Evolutionary conservation across 1,140 invertebrate species (phyloP).

Genomic region (Berghia stephanieae): DNA sequence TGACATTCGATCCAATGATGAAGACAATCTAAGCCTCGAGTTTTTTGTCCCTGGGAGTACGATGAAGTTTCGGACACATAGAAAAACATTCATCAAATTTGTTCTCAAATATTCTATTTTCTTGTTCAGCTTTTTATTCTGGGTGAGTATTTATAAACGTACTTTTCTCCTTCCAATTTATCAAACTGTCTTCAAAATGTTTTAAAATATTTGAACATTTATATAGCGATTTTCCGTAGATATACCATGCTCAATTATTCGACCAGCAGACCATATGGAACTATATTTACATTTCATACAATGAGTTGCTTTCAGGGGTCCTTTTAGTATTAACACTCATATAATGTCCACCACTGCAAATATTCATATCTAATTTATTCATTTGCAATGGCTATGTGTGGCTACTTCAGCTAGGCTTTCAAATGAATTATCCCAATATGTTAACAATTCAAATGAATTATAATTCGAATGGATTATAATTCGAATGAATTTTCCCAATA

Average conservation of each 20-base stretch:
- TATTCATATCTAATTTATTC: too few relatives aligned
- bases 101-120: constrained; percentile 51
- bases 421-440: too few relatives aligned
- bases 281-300: not conserved
- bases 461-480: too few relatives aligned
- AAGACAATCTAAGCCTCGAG: constrained; percentile 23
- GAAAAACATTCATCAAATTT: constrained; percentile 28
- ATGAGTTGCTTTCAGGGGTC: not conserved
- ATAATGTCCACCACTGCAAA: too few relatives aligned
- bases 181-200: not conserved
- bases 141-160: constrained; percentile 43
- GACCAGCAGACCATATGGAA: too few relatives aligned
- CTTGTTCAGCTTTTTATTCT: constrained; percentile 51
- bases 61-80: constrained; percentile 11
- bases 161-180: not conserved
- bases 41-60: constrained; percentile 24
- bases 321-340: not conserved
- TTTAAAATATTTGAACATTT: not conserved
- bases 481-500: too few relatives aligned
- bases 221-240: not conserved
- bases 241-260: not conserved
- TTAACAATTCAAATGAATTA: too few relatives aligned
- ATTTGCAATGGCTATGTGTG: too few relatives aligned
- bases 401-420: too few relatives aligned
- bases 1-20: too few relatives aligned